Base-by-base conservation (phyloP, 2,113 vertebrate species). In the Hystrix cristata region DNA sequence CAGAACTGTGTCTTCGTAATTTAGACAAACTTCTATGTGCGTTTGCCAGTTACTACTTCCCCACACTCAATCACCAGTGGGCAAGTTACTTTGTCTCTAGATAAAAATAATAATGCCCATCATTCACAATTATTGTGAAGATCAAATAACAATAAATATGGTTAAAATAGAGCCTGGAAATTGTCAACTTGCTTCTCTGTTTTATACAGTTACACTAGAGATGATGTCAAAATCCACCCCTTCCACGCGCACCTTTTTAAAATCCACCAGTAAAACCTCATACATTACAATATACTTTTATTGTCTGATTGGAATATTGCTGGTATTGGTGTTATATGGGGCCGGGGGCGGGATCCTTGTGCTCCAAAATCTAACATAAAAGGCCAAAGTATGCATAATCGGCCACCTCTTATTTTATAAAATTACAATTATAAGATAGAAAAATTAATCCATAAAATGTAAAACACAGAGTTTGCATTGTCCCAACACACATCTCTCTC, bases 231-330 rank as follows among this genome's bases (percentile, higher is more conserved):
- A 57, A 27, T 15, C 71, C 94, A 79, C 15, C 13, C n/a, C 15
- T 57, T 55, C 34, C 7, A 34, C 34, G 25, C 27, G 86, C 1
- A 64, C 19, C 29, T 74, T 95, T 91, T 55, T 46, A 80, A 87
- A 83, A 60, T n/a, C 64, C 11, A 87, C 23, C 87, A 69, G 55
- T 29, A 90, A 97, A 91, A 95, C 59, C 92, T 13, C 55, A 57
- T 51, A 34, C n/a, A 62, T 86, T 53, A 94, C 92, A 96, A 87
- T 67, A 95, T 60, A 94, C 34, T 90, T 90, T 87, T 57, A 81
- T 81, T 87, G 27, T 65, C 31, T 85, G 76, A 27, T 15, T 46
- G 74, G 27, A 85, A 48, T 95, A 84, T 72, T 72, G 72, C 89
- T 34, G 23, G 59, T 83, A 89, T 23, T 95, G 59, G 2, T 65